Conservation (phyloP, 2,888 invertebrate species). For the Panopea generosa region DNA sequence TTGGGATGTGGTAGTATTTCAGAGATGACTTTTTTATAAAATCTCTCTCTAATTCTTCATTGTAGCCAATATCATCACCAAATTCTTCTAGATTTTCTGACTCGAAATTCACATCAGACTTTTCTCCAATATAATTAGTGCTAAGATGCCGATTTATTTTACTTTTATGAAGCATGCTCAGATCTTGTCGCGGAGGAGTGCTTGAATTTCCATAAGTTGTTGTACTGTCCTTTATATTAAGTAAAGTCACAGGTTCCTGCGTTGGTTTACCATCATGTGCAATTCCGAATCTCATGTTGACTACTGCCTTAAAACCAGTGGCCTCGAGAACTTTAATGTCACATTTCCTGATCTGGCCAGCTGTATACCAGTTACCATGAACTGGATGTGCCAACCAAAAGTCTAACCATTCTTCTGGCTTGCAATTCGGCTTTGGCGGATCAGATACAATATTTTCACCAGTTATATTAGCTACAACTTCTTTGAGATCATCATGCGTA, state of each 20-base stretch:
- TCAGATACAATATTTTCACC: constrained; percentile 69
- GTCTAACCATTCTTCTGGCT: constrained; percentile 74
- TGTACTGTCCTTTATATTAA: constrained; percentile 74
- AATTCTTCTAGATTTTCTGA: constrained; percentile 74
- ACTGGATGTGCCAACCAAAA: constrained; percentile 79
- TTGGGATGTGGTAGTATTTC: constrained; percentile 73
- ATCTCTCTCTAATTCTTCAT: constrained; percentile 71
- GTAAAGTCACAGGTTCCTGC: constrained; percentile 76
- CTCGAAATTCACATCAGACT: constrained; percentile 74
- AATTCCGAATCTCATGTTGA: constrained; percentile 75
- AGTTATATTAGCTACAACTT: constrained; percentile 71
- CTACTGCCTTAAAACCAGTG: constrained; percentile 71
- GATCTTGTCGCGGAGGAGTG: constrained; percentile 67
- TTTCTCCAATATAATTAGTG: constrained; percentile 66
- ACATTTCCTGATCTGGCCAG: constrained; percentile 77
- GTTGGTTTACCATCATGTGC: constrained; percentile 67
- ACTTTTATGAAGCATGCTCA: constrained; percentile 60
- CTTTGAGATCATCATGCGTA: constrained; percentile 66
- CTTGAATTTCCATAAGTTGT: constrained; percentile 71
- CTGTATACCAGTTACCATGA: constrained; percentile 75
- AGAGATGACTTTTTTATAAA: constrained; percentile 65
- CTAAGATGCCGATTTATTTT: constrained; percentile 65
- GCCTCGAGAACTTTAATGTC: constrained; percentile 69
- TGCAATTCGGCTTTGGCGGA: constrained; percentile 66
- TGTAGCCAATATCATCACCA: constrained; percentile 80